Base-by-base conservation (phyloP, 2,888 invertebrate genomes). In the Neoaliturus tenellus region DNA sequence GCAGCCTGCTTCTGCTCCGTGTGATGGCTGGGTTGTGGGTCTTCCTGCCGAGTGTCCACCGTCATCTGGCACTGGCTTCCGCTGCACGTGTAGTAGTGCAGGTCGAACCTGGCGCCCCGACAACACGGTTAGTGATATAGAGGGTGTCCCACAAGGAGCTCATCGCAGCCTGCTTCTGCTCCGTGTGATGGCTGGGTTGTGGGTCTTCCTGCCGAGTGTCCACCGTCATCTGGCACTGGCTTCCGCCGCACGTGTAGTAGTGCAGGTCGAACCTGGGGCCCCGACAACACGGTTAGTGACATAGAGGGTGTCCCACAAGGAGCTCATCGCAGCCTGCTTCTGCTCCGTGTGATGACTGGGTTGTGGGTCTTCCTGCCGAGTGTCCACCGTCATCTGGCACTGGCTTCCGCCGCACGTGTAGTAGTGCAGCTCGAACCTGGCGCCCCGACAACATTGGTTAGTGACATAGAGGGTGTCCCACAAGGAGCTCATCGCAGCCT, bases 181-280 rank as follows among this genome's bases (percentile, higher is more conserved):
- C 82, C 12, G 51, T 87, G 39, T 87, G 86, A 12, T 86, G 85
- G 84, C 87, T 86, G 44, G 86, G 86, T 55, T 82, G 86, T 73
- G 84, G 88, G 80, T 90, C 92, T 84, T 90, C 91, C 84, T 94
- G 93, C 83, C 95, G 92, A 69, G 95, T 95, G 88, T 95, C 95
- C 85, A 95, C 94, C 80, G 94, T 94, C 88, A 95, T 91, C 82
- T 93, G 90, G 55, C 94, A 93, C 89, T 94, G 93, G 88, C 93
- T 94, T 0, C 95, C 95, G 5, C 96, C 94, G 88, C 95, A 95
- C 0, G 95, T 95, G 90, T 95, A 95, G 90, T 96, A 96, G 88
- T 94, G 93, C 81, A 96, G 92, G 88, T 95, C 94, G 88, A 96
- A 96, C 87, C 94, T 94, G 87, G n/a, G n/a, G n/a, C n/a, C n/a